phyloP scores from a whole-genome alignment of 2,797 vertebrate genomes.

The Pipistrellus pipistrellus region DNA sequence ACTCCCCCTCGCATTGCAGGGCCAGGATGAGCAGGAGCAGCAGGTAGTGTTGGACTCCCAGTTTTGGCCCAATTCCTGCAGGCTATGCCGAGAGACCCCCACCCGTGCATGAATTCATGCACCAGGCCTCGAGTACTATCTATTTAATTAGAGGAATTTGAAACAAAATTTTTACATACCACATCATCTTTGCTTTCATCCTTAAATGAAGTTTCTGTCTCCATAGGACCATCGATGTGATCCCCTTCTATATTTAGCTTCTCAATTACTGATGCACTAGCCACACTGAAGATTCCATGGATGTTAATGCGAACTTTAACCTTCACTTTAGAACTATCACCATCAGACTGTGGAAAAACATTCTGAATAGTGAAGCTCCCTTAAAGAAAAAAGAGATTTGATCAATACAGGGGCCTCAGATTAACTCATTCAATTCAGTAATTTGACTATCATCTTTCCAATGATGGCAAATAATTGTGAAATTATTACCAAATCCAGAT shows the following conservation, averaged over 20 bases:
- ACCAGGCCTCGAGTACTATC: background rate
- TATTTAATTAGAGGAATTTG: background rate
- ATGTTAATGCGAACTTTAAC: conserved; percentile 97
- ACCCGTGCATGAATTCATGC: too few species aligned
- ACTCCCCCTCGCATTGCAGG: too few species aligned
- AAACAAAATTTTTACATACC: conserved; percentile 85
- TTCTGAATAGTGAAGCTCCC: conserved; percentile 95
- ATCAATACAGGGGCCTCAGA: conserved; percentile 59
- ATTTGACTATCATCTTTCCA: conserved; percentile 25
- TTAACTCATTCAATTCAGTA: conserved; percentile 34
- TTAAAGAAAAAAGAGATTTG: conserved; percentile 80
- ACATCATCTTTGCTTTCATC: conserved; percentile 91
- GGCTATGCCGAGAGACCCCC: too few species aligned
- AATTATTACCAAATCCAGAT: conserved; percentile 4
- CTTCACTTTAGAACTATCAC: conserved; percentile 96
- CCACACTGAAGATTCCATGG: conserved; percentile 96
- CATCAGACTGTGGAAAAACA: conserved; percentile 94
- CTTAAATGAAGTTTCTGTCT: conserved; percentile 92
- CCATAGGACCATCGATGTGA: conserved; percentile 92
- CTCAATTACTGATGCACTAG: conserved; percentile 95
- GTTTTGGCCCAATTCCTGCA: too few species aligned
- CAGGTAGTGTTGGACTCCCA: too few species aligned
- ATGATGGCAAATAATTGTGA: background rate
- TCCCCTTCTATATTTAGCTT: conserved; percentile 92
- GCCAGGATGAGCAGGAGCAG: too few species aligned